Percentiles rank a stretch among this genome's conserved stretches.
These are phyloP conservation scores for Chaetophractus vellerosus DNA, from an alignment of 2,797 vertebrate species.

Conservation along the genomic window DNA sequence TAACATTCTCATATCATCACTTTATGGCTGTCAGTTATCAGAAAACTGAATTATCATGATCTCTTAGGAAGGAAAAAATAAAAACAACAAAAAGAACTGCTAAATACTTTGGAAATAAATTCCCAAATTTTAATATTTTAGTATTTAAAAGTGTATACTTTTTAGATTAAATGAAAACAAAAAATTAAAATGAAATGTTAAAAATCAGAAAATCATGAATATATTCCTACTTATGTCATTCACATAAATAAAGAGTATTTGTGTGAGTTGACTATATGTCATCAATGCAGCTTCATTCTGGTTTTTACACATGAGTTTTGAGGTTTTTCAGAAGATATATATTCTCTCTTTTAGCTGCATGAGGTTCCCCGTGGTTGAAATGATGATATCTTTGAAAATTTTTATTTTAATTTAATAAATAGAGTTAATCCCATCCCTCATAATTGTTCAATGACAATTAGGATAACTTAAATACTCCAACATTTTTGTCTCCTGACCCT, in stretches of 20 bases:
- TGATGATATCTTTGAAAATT: background rate
- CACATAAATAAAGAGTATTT: slow-evolving; percentile 2
- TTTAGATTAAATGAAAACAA: background rate
- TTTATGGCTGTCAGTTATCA: background rate
- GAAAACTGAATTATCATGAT: slow-evolving; percentile 43
- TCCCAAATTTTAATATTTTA: background rate
- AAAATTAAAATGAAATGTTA: background rate
- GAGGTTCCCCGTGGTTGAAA: background rate
- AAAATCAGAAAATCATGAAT: background rate
- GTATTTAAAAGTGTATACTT: background rate
- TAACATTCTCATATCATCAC: background rate
- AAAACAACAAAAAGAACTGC: background rate
- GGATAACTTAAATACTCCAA: background rate
- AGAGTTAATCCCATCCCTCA: background rate
- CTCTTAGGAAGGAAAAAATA: background rate
- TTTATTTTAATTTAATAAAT: background rate
- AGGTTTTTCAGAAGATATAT: slow-evolving; percentile 20
- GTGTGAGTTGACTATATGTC: background rate
- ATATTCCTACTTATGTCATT: background rate
- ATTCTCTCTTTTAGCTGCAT: background rate
- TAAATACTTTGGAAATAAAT: background rate
- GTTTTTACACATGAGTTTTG: slow-evolving; percentile 16
- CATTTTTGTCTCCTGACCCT: background rate
- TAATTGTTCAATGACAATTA: background rate
- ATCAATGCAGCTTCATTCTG: slow-evolving; percentile 12